Percentiles rank a stretch among this genome's conserved stretches.
These are phyloP conservation scores for Erynnis tages DNA, from an alignment of 2,888 invertebrate genomes.

Conservation along the genomic window DNA sequence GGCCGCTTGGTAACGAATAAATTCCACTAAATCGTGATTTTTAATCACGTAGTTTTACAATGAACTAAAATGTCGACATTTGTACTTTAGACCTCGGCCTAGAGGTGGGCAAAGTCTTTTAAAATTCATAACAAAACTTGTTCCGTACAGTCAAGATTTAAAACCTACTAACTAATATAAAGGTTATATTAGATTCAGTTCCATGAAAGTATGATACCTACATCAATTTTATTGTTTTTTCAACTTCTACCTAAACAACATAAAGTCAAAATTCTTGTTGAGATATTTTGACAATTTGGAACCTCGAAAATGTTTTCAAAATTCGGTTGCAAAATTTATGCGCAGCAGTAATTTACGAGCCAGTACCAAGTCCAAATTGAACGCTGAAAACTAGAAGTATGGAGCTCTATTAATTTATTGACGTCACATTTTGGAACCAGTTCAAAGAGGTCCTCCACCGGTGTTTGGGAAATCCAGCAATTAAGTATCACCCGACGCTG, in stretches of 20 bases:
- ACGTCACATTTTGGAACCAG: constrained; percentile 19
- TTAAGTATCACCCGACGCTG: constrained; percentile 2
- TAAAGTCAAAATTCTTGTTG: neutral
- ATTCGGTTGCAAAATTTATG: constrained; percentile 7
- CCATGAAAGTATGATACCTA: no score
- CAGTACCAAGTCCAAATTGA: constrained; percentile 15
- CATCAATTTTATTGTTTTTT: neutral
- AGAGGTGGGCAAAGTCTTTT: no score
- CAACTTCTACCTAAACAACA: neutral
- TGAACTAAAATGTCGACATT: no score
- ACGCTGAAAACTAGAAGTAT: constrained; percentile 21
- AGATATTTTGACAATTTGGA: neutral
- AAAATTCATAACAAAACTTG: no score
- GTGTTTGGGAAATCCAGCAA: constrained; percentile 2
- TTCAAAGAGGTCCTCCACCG: constrained; percentile 2
- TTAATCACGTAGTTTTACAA: no score
- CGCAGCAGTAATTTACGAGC: constrained; percentile 13
- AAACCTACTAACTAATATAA: no score
- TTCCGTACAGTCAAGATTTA: no score
- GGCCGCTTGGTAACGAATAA: no score
- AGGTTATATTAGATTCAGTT: no score
- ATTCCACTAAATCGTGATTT: no score
- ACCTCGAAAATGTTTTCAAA: constrained; percentile 3
- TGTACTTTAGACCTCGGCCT: no score
- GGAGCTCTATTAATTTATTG: constrained; percentile 15